A percentile compares a stretch with the other conserved stretches of the same genome.
Evolutionary conservation across 2,888 invertebrate genomes (phyloP).

Genomic region (Azorinus chamasolen): DNA sequence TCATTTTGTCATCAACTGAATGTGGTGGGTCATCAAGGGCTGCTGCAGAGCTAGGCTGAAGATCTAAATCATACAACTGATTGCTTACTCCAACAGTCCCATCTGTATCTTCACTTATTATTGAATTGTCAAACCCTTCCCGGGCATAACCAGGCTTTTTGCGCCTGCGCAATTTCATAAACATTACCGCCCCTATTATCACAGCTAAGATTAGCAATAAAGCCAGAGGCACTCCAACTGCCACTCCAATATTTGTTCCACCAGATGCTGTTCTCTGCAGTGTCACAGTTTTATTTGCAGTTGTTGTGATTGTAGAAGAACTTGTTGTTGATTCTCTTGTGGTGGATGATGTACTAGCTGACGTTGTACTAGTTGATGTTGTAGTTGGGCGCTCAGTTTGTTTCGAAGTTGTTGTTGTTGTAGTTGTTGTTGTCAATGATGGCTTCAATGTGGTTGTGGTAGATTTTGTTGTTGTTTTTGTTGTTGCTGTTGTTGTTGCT

Average conservation of each 20-base stretch:
- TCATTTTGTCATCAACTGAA: constrained; percentile 60
- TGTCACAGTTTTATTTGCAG: constrained; percentile 21
- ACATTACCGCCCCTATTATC: constrained; percentile 49
- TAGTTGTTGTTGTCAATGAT: constrained; percentile 9
- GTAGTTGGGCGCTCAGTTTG: constrained; percentile 2
- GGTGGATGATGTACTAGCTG: constrained; percentile 26
- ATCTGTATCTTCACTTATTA: constrained; percentile 70
- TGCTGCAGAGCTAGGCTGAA: constrained; percentile 48
- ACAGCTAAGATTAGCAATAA: constrained; percentile 56
- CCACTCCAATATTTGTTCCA: constrained; percentile 35
- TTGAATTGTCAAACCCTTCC: constrained; percentile 75
- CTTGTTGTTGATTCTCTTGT: constrained; percentile 9
- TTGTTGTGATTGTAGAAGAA: constrained; percentile 18
- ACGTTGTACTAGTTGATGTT: constrained; percentile 15
- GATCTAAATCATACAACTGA: constrained; percentile 72
- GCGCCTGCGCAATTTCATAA: constrained; percentile 46
- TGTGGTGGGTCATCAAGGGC: constrained; percentile 46
- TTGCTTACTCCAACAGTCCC: constrained; percentile 76
- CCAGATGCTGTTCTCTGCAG: constrained; percentile 22
- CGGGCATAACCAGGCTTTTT: constrained; percentile 64
- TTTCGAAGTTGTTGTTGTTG: constrained; percentile 3
- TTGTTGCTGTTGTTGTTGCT: constrained; percentile 5
- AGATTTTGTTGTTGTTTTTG: constrained; percentile 16
- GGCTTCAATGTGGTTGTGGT: constrained; percentile 19
- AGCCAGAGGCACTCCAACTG: constrained; percentile 64